A percentile compares a stretch with the other conserved stretches of the same genome.
These are phyloP conservation scores for Drosophila dunni DNA, from an alignment of 1,140 invertebrate genomes.

Conservation along the genomic window DNA sequence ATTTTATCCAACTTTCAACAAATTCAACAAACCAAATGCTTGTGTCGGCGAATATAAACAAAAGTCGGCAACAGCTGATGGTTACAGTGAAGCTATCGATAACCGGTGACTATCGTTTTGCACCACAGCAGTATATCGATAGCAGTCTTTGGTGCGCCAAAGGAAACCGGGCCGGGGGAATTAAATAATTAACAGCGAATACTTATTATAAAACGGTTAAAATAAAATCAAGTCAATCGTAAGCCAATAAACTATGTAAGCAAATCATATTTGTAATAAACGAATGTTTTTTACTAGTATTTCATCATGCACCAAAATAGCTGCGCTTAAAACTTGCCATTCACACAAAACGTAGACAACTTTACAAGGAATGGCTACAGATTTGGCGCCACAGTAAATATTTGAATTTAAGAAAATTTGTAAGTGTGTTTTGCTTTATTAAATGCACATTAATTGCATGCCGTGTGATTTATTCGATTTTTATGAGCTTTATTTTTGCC, in stretches of 20 bases:
- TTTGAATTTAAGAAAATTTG: conserved; percentile 9
- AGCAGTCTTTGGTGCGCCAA: too few relatives aligned
- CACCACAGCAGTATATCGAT: background rate
- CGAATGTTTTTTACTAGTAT: too few relatives aligned
- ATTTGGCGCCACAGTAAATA: conserved; percentile 18
- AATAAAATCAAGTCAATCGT: too few relatives aligned
- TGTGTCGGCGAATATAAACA: conserved; percentile 36
- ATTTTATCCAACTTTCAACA: conserved; percentile 84
- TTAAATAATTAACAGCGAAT: too few relatives aligned
- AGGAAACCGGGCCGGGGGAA: too few relatives aligned
- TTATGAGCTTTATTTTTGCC: conserved; percentile 60
- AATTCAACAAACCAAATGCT: background rate
- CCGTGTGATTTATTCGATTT: conserved; percentile 39
- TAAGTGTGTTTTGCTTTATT: background rate
- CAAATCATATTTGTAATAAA: too few relatives aligned
- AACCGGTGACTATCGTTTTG: background rate
- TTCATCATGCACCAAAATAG: background rate
- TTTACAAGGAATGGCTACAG: background rate
- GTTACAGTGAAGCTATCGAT: background rate
- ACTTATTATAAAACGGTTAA: too few relatives aligned
- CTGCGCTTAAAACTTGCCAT: background rate
- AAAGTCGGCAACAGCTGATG: conserved; percentile 53
- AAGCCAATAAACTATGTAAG: too few relatives aligned
- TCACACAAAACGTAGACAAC: background rate
- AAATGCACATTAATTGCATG: conserved; percentile 5